Evolutionary conservation across 2,113 vertebrate species (phyloP).

Genomic region (Boulengeromyrus knoepffleri): DNA sequence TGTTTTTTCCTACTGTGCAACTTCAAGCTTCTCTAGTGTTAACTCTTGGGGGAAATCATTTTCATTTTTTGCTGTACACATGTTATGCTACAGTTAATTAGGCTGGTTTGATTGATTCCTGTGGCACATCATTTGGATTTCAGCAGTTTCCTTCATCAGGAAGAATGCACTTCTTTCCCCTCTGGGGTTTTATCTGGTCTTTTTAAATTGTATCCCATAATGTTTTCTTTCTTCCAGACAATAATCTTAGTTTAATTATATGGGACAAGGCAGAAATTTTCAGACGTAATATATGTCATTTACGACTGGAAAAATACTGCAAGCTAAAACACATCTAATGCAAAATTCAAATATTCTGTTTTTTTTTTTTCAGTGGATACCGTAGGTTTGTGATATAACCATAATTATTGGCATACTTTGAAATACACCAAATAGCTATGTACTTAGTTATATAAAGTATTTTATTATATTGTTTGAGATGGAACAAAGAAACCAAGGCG

Average conservation of each 20-base stretch:
- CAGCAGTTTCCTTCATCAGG: conserved; percentile 24
- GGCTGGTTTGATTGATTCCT: conserved; percentile 50
- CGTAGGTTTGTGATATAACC: not conserved
- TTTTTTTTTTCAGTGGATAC: not conserved
- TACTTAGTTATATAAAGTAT: not conserved
- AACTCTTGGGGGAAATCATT: conserved; percentile 56
- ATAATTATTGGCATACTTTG: not conserved
- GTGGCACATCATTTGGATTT: conserved; percentile 31
- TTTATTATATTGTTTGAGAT: not conserved
- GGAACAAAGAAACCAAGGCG: not conserved
- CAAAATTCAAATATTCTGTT: not conserved
- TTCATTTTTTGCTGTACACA: conserved; percentile 48
- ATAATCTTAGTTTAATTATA: conserved; percentile 19
- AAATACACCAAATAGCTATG: not conserved
- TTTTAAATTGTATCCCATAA: conserved; percentile 15
- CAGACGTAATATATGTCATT: not conserved
- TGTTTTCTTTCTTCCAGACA: conserved; percentile 13
- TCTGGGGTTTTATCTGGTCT: not conserved
- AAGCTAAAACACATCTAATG: not conserved
- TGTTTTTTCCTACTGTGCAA: not conserved
- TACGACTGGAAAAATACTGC: not conserved
- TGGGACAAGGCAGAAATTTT: conserved; percentile 2
- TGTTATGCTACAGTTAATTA: conserved; percentile 58
- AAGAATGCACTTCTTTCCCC: conserved; percentile 9
- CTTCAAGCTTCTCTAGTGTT: not conserved